A percentile compares a stretch with the other conserved stretches of the same genome.
Evolutionary conservation across 1,140 invertebrate genomes (phyloP).

Genomic region (Maconellicoccus hirsutus): DNA sequence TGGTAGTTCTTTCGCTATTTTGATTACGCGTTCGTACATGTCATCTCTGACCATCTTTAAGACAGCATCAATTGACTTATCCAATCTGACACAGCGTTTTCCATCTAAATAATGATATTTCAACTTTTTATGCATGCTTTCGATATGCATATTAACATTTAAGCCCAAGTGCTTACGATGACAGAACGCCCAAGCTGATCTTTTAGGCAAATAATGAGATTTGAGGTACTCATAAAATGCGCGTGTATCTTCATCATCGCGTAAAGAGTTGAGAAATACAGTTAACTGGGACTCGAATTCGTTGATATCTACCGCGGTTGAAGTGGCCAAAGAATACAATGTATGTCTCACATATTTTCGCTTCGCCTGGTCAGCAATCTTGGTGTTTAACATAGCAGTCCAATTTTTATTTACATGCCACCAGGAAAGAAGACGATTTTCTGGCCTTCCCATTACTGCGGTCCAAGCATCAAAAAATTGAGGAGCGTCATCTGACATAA

Average conservation of each 20-base stretch:
- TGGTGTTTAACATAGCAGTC: slow-evolving; percentile 13
- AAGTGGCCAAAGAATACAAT: neutral
- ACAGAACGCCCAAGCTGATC: slow-evolving; percentile 25
- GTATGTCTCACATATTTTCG: neutral
- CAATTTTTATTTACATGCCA: slow-evolving; percentile 26
- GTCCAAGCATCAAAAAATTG: slow-evolving; percentile 25
- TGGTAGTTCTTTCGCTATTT: slow-evolving; percentile 2
- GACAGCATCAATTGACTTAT: slow-evolving; percentile 24
- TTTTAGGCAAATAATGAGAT: slow-evolving; percentile 11
- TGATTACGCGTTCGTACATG: slow-evolving; percentile 19
- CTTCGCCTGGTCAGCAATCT: neutral
- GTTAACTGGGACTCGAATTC: slow-evolving; percentile 13
- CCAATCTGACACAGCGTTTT: slow-evolving; percentile 22
- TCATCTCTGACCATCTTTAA: slow-evolving; percentile 19
- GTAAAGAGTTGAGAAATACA: neutral
- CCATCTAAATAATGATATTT: slow-evolving; percentile 26
- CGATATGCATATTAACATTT: slow-evolving; percentile 25
- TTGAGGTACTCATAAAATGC: slow-evolving; percentile 21
- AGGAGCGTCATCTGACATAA: slow-evolving; percentile 26
- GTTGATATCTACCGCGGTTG: neutral
- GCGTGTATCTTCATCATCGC: neutral
- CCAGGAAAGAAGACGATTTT: slow-evolving; percentile 18
- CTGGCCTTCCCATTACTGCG: slow-evolving; percentile 16
- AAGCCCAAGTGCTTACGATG: slow-evolving; percentile 15
- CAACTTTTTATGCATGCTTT: slow-evolving; percentile 23